A percentile compares a stretch with the other conserved stretches of the same genome.
Evolutionary conservation across 2,888 invertebrate genomes (phyloP).

Genomic region (Apotomis betuletana): DNA sequence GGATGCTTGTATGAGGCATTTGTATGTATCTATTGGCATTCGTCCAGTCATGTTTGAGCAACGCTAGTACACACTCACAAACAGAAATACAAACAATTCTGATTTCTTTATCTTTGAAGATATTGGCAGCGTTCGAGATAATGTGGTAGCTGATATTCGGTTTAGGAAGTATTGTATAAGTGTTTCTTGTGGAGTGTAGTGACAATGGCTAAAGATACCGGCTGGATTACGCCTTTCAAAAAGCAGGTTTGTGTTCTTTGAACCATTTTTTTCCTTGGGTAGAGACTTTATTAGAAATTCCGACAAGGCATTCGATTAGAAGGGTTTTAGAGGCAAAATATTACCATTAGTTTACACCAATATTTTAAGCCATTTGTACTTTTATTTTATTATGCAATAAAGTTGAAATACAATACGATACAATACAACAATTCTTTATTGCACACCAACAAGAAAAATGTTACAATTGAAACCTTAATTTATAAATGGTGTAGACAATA

Average conservation of each 20-base stretch:
- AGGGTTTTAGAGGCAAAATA: background rate
- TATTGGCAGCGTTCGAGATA: conserved; percentile 26
- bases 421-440: too few relatives aligned
- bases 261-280: background rate
- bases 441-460: too few relatives aligned
- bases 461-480: too few relatives aligned
- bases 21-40: conserved; percentile 6
- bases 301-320: background rate
- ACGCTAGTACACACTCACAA: background rate
- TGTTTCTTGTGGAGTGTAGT: background rate
- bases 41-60: conserved; percentile 1
- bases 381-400: too few relatives aligned
- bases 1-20: background rate
- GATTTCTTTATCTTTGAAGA: conserved; percentile 20
- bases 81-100: conserved; percentile 7
- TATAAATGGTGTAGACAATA: too few relatives aligned
- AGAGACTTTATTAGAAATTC: background rate
- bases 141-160: conserved; percentile 12
- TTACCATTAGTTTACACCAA: too few relatives aligned
- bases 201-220: conserved; percentile 13
- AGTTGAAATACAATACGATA: too few relatives aligned
- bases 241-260: conserved; percentile 23
- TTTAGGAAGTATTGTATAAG: conserved; percentile 3
- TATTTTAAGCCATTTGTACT: background rate
- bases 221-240: conserved; percentile 33